Base-by-base conservation (phyloP, 2,888 invertebrate species). In the Cotesia congregata region DNA sequence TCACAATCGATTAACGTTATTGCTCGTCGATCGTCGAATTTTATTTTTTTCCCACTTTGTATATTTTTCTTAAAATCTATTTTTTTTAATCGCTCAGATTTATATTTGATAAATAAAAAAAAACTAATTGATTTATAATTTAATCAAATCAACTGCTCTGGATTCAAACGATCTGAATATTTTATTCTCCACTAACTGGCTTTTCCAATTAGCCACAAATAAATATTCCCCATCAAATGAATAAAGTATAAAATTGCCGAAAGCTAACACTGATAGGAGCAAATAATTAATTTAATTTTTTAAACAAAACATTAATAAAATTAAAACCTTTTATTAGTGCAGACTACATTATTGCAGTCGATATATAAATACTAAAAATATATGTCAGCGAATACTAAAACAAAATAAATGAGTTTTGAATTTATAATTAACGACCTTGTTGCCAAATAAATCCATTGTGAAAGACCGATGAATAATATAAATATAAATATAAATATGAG, bases 1-100 rank as follows among this genome's bases (percentile, higher is more conserved):
- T 82, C 81, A 81, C 80, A 83, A 85, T 85, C 85, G 86, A 85
- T 84, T 84, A 83, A 77, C 82, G 78, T 80, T 85, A 84, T 85
- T 84, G 82, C 81, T 82, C 79, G 69, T 40, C 77, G 77, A 82
- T 84, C 84, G 82, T 81, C 75, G 81, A 82, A 78, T 77, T 65
- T 68, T 75, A 64, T 15, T 65, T 30, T n/a, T 50, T 30, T 17
- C 12, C 17, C 12, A 17, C 15, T 62, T 12, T 17, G 9, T 40
- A 15, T 15, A 50, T 39, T 40, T 64, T 39, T 64, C 15, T 40
- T 64, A 15, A 40, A 9, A 41, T 50, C 12, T 7, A 30, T 17
- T 65, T 38, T 30, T 65, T 38, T 30, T 30, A 30, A 30, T 30
- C 3, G 30, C 30, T 30, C 30, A 30, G 30, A 30, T 30, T 30